Evolutionary conservation across 2,113 vertebrate species (phyloP).

Genomic region (Brachyhypopomus gauderio): DNA sequence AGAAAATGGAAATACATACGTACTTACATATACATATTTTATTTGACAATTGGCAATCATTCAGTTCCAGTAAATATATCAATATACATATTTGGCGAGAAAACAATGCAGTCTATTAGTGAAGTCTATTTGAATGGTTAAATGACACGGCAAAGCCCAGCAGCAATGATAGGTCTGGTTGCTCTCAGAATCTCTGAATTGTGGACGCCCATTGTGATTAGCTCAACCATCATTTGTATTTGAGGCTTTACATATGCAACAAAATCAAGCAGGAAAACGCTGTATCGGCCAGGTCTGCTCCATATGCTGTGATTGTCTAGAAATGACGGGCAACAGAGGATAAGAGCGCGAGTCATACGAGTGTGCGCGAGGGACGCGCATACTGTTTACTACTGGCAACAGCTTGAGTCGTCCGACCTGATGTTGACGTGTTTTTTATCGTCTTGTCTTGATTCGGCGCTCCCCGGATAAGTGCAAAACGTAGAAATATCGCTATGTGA

Average conservation of each 20-base stretch:
- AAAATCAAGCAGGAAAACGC: no score
- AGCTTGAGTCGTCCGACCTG: slow-evolving; percentile 8
- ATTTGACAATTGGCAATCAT: no score
- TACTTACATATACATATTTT: no score
- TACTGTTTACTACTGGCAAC: slow-evolving; percentile 28
- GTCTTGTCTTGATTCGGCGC: no score
- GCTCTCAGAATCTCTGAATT: not conserved
- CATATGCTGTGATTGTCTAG: not conserved
- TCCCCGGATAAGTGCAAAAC: no score
- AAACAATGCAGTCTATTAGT: not conserved
- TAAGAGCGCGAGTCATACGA: slow-evolving; percentile 45
- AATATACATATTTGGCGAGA: no score
- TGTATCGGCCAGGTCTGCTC: no score
- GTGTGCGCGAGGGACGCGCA: slow-evolving; percentile 39
- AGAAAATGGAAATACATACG: no score
- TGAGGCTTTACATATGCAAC: no score
- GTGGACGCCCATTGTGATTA: no score
- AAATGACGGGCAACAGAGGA: slow-evolving; percentile 27
- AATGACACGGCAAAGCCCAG: not conserved
- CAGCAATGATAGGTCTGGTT: not conserved
- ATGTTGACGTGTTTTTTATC: slow-evolving; percentile 45
- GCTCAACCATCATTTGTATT: no score
- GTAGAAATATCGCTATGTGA: slow-evolving; percentile 1
- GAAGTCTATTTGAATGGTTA: not conserved
- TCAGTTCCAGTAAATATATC: no score